Conservation (phyloP, 2,888 invertebrate species). For the Craniophora ligustri region DNA sequence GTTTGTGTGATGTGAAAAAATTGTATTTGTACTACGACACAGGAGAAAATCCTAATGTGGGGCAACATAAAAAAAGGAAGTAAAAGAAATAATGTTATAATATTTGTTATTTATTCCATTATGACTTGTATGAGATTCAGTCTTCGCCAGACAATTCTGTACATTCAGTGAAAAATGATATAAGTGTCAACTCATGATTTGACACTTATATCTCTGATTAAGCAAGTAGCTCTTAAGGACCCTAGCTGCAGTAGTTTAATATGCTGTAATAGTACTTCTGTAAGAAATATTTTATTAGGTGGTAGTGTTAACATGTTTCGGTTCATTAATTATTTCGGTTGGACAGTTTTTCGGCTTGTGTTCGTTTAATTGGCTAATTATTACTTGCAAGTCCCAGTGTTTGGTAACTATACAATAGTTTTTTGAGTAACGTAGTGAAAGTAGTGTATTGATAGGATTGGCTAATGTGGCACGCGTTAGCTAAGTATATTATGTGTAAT, state of each 20-base stretch:
- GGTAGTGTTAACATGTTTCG: conserved; percentile 47
- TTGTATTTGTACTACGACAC: no score
- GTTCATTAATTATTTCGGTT: conserved; percentile 55
- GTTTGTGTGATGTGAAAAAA: no score
- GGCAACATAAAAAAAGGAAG: no score
- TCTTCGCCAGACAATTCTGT: no score
- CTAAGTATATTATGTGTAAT: background rate
- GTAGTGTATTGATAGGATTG: conserved; percentile 19
- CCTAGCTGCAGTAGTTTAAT: background rate
- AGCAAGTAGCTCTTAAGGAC: no score
- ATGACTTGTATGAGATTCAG: no score
- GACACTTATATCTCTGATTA: no score
- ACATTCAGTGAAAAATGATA: no score
- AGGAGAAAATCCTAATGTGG: no score
- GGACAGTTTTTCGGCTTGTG: conserved; percentile 47
- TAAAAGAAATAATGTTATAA: no score
- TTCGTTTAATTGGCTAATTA: conserved; percentile 48
- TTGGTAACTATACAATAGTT: conserved; percentile 28
- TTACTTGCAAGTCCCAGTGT: conserved; percentile 27
- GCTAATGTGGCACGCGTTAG: conserved; percentile 22
- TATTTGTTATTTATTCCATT: no score
- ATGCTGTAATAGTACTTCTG: conserved; percentile 8
- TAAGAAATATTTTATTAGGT: background rate
- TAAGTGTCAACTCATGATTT: no score
- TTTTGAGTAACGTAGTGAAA: conserved; percentile 36